phyloP scores from a whole-genome alignment of 2,888 invertebrate genomes.

The Hirtodrosophila trivittata region DNA sequence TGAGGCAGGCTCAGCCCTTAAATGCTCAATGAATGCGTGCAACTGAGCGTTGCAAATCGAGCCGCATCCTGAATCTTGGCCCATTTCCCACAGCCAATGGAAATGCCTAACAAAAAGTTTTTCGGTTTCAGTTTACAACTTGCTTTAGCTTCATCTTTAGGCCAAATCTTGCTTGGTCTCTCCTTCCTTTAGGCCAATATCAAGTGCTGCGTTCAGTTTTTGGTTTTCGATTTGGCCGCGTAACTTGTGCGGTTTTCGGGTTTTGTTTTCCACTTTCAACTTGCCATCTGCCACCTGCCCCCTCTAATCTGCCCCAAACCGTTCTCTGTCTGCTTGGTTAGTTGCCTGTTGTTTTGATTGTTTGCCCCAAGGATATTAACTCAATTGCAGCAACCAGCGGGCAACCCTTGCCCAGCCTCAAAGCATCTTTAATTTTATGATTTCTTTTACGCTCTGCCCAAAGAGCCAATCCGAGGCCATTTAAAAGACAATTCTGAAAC shows the following conservation, averaged over 20 bases:
- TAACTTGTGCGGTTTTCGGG: slow-evolving; percentile 45
- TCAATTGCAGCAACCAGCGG: slow-evolving; percentile 66
- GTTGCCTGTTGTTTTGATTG: slow-evolving; percentile 67
- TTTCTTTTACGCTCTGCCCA: slow-evolving; percentile 42
- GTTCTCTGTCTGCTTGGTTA: slow-evolving; percentile 26
- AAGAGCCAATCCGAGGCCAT: slow-evolving; percentile 33
- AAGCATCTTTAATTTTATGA: slow-evolving; percentile 74
- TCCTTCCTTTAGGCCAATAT: slow-evolving; percentile 2
- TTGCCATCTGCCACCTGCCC: slow-evolving; percentile 2
- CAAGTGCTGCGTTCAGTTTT: slow-evolving; percentile 4
- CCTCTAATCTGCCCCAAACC: not conserved
- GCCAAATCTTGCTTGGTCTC: not conserved
- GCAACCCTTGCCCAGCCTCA: slow-evolving; percentile 48
- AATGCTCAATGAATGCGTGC: slow-evolving; percentile 61
- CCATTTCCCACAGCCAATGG: slow-evolving; percentile 26
- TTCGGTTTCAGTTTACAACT: slow-evolving; percentile 9
- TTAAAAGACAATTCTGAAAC: slow-evolving; percentile 40
- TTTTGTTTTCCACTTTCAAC: slow-evolving; percentile 10
- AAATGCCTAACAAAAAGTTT: slow-evolving; percentile 1
- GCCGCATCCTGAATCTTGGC: slow-evolving; percentile 34
- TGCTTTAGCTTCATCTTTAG: slow-evolving; percentile 4
- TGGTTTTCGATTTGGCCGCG: slow-evolving; percentile 19
- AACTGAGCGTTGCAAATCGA: slow-evolving; percentile 77
- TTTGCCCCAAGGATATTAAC: slow-evolving; percentile 75
- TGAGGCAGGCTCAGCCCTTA: not conserved